Conservation (phyloP, 2,888 invertebrate species). For the Eristalis pertinax region DNA sequence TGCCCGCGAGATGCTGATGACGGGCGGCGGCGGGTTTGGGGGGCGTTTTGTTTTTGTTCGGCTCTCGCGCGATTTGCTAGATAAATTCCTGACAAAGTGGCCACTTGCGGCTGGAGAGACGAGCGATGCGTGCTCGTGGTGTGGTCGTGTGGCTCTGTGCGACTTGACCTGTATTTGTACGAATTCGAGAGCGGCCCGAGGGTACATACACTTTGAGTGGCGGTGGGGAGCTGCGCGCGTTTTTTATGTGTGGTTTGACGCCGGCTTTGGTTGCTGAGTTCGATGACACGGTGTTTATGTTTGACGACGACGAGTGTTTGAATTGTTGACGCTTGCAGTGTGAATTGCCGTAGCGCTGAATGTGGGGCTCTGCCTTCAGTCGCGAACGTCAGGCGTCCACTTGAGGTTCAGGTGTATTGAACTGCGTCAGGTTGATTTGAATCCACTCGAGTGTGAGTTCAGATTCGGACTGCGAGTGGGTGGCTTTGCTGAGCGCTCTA, state of each 20-base stretch:
- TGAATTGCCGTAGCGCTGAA: too few relatives aligned
- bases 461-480: too few relatives aligned
- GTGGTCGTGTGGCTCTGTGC: not conserved
- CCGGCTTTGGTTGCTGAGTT: not conserved
- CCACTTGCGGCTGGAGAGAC: not conserved
- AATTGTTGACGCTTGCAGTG: too few relatives aligned
- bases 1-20: not conserved
- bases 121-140: not conserved
- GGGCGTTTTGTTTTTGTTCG: not conserved
- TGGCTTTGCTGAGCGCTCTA: too few relatives aligned
- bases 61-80: not conserved
- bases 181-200: not conserved
- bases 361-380: too few relatives aligned
- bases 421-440: too few relatives aligned
- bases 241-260: not conserved
- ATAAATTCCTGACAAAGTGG: constrained; percentile 5
- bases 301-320: not conserved
- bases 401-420: too few relatives aligned
- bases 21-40: not conserved
- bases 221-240: not conserved
- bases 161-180: constrained; percentile 2
- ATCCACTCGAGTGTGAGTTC: too few relatives aligned
- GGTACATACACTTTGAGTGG: not conserved
- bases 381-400: too few relatives aligned
- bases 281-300: not conserved